phyloP scores from a whole-genome alignment of 1,140 invertebrate species.

The Gryllus bimaculatus region DNA sequence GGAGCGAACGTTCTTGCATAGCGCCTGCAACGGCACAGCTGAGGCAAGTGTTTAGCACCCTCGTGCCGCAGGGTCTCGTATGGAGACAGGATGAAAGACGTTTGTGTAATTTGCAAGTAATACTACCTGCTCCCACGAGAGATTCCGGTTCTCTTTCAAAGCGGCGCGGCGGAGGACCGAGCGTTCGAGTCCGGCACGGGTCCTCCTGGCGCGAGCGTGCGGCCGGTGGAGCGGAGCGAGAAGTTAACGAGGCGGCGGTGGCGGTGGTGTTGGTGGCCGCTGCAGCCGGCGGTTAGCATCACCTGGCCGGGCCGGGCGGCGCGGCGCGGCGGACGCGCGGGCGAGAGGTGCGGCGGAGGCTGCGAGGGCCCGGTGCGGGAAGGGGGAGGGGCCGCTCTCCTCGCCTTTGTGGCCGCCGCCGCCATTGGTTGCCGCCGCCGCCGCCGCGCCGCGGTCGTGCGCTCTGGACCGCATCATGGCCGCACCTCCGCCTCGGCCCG shows the following conservation, averaged over 20 bases:
- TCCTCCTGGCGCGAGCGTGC: too few relatives aligned
- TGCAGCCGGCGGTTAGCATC: not conserved
- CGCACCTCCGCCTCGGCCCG: not conserved
- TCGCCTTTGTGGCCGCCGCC: not conserved
- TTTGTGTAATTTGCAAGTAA: slow-evolving; percentile 1
- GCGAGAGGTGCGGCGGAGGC: not conserved
- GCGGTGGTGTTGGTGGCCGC: too few relatives aligned
- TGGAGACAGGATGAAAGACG: not conserved
- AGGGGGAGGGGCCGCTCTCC: not conserved
- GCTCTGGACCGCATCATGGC: not conserved
- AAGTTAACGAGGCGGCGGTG: not conserved
- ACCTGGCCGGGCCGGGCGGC: not conserved
- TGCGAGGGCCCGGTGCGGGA: not conserved
- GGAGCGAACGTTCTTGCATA: too few relatives aligned
- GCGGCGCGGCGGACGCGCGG: too few relatives aligned
- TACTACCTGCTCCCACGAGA: not conserved
- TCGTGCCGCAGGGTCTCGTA: not conserved
- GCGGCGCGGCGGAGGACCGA: not conserved
- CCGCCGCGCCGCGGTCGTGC: not conserved
- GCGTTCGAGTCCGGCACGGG: too few relatives aligned
- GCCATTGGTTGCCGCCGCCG: too few relatives aligned
- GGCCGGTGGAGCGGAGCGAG: not conserved
- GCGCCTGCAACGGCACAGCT: too few relatives aligned
- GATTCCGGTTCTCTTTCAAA: not conserved
- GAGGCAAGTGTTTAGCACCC: too few relatives aligned